Evolutionary conservation across 2,888 invertebrate genomes (phyloP).

Genomic region (Cheilosia scutellata): DNA sequence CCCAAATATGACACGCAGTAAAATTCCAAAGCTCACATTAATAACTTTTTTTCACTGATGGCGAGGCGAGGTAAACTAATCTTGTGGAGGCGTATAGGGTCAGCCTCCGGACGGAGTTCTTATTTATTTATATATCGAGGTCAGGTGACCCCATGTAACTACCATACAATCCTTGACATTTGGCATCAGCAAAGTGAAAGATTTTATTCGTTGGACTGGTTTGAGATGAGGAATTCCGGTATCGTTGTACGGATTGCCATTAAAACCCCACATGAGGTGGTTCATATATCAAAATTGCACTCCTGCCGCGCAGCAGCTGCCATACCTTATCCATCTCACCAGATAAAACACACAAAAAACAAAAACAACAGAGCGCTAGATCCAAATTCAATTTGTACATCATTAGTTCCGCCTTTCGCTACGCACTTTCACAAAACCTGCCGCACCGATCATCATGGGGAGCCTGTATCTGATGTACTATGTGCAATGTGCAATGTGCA

Average conservation of each 20-base stretch:
- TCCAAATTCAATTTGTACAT: conserved; percentile 74
- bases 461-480: conserved; percentile 14
- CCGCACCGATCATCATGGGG: conserved; percentile 56
- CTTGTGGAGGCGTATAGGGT: background rate
- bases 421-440: conserved; percentile 75
- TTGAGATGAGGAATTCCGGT: conserved; percentile 17
- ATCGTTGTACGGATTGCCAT: conserved; percentile 22
- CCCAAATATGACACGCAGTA: conserved; percentile 1
- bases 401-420: conserved; percentile 75
- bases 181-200: conserved; percentile 47
- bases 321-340: conserved; percentile 39
- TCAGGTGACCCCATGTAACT: conserved; percentile 20
- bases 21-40: conserved; percentile 19
- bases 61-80: background rate
- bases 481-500: conserved; percentile 10
- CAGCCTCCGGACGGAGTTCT: background rate
- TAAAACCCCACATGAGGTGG: conserved; percentile 37
- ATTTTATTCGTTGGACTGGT: conserved; percentile 2
- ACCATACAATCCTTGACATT: conserved; percentile 36
- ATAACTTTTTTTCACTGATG: background rate
- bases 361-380: conserved; percentile 57
- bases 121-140: background rate
- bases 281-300: conserved; percentile 53
- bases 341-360: conserved; percentile 16
- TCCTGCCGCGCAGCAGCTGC: conserved; percentile 30